Base-by-base conservation (phyloP, 2,888 invertebrate genomes). In the Mystacides longicornis region DNA sequence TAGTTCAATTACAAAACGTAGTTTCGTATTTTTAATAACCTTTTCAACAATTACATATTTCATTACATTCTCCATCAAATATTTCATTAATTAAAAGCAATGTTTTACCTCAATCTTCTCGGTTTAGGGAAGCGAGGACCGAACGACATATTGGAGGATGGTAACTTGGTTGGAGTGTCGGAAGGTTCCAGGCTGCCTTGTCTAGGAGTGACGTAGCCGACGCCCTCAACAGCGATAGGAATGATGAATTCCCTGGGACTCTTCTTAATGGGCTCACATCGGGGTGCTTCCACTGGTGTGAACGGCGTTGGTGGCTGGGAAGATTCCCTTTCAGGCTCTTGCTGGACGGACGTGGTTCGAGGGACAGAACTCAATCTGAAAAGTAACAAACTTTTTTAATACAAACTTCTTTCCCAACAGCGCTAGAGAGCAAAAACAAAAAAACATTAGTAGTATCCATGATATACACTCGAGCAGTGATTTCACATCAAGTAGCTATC, bases 201-300 rank as follows among this genome's bases (percentile, higher is more conserved):
- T 1, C 77, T 78, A 21, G 89, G 88, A 21, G 87, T 88, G 4
- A 89, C 87, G 69, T 86, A 89, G 59, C 91, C 92, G 59, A 90
- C 91, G 63, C 92, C 93, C 71, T 93, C 93, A 54, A 93, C 87
- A 18, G 91, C 90, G 66, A 93, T 93, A n/a, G 93, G 93, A 71
- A 93, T 93, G 65, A 93, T 92, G 67, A 90, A 92, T 73, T 93
- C 93, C 45, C 93, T 80, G 16, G 92, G 90, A 14, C 90, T 90
- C 73, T 92, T 93, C 68, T 88, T 85, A 67, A 92, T 91, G 4
- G 90, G 89, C 68, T 64, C 77, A 62, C 77, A 76, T 20, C 61
- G 58, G 68, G 58, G 72, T 65, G 77, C 76, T 20, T 79, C 77
- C 2, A 68, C 64, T 5, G 77, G 72, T 63, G 70, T 79, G 64